Conservation (phyloP, 2,113 vertebrate species). For the Channa argus region DNA sequence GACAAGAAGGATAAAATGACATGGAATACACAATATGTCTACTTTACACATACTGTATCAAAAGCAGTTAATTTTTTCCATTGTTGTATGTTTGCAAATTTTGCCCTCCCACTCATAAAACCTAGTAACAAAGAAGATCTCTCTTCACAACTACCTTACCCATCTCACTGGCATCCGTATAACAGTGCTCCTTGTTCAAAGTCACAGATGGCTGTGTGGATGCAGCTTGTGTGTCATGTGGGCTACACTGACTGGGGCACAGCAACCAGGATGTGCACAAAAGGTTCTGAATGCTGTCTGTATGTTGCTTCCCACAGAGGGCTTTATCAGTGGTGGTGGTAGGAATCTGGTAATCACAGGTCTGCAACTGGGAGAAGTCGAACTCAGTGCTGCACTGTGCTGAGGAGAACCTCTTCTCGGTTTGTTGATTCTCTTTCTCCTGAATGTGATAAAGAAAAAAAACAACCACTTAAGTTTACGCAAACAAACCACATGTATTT, state of each 20-base stretch:
- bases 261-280: slow-evolving; percentile 77
- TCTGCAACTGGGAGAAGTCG: slow-evolving; percentile 33
- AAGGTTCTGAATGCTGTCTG: slow-evolving; percentile 74
- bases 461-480: slow-evolving; percentile 16
- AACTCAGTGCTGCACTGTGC: slow-evolving; percentile 2
- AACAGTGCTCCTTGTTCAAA: slow-evolving; percentile 25
- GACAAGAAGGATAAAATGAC: background rate
- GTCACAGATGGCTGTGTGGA: slow-evolving; percentile 48
- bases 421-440: slow-evolving; percentile 34
- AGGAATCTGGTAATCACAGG: slow-evolving; percentile 73
- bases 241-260: slow-evolving; percentile 85
- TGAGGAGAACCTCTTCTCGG: slow-evolving; percentile 38
- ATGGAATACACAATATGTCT: too few relatives aligned
- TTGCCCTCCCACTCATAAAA: background rate
- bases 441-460: slow-evolving; percentile 12
- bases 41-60: too few relatives aligned
- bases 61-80: too few relatives aligned
- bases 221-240: slow-evolving; percentile 72
- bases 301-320: slow-evolving; percentile 80
- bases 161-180: slow-evolving; percentile 26
- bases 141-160: slow-evolving; percentile 43
- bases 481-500: background rate
- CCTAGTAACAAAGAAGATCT: background rate
- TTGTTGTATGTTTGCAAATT: background rate
- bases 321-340: slow-evolving; percentile 87